phyloP scores from a whole-genome alignment of 1,140 invertebrate genomes.

The Chelonus insularis region DNA sequence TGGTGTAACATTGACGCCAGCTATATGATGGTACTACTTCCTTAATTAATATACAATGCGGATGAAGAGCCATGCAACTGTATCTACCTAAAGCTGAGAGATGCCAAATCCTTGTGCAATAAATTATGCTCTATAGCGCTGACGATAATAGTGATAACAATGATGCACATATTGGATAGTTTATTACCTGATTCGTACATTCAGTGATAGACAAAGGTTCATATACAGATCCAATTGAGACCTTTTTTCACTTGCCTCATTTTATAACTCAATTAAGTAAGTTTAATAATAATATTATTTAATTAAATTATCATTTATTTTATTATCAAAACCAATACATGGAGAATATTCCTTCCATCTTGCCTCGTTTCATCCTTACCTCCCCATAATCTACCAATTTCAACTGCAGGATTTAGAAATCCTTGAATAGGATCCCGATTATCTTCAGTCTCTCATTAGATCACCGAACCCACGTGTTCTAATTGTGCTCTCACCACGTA shows the following conservation, averaged over 20 bases:
- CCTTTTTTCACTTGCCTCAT: too few relatives aligned
- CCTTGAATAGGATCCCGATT: neutral
- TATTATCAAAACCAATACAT: too few relatives aligned
- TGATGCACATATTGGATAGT: constrained; percentile 22
- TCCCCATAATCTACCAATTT: neutral
- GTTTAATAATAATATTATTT: too few relatives aligned
- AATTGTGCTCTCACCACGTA: constrained; percentile 1
- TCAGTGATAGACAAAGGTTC: too few relatives aligned
- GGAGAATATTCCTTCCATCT: too few relatives aligned
- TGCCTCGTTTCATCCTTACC: too few relatives aligned
- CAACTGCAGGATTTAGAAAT: neutral
- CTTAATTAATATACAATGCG: constrained; percentile 17
- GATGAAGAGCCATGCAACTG: constrained; percentile 4
- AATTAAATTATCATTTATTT: too few relatives aligned
- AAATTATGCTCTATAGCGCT: constrained; percentile 21
- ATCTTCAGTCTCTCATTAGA: neutral
- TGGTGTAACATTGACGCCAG: constrained; percentile 20
- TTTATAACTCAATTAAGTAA: too few relatives aligned
- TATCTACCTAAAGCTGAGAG: neutral
- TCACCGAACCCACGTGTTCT: neutral
- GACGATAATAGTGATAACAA: constrained; percentile 28
- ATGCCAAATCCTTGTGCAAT: constrained; percentile 9
- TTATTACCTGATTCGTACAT: too few relatives aligned
- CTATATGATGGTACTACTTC: constrained; percentile 22
- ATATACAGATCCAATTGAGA: too few relatives aligned